Evolutionary conservation across 1,140 invertebrate species (phyloP).

Genomic region (Drosophila sechellia): DNA sequence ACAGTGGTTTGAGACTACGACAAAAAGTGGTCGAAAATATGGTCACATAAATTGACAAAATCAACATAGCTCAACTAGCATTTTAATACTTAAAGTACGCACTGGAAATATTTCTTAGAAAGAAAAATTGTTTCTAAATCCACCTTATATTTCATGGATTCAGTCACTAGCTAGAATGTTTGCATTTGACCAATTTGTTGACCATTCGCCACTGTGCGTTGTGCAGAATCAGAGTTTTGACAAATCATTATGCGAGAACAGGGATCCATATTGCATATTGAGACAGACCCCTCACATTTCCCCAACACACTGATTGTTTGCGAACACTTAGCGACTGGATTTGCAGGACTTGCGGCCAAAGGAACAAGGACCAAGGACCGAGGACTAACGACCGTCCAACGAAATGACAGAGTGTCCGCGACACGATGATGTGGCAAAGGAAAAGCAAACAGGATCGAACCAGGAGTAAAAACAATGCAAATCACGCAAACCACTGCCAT

Average conservation of each 20-base stretch:
- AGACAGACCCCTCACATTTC: conserved; percentile 7
- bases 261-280: conserved; percentile 33
- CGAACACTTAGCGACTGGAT: conserved; percentile 59
- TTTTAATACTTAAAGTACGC: too few species aligned
- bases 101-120: too few species aligned
- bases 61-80: too few species aligned
- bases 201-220: conserved; percentile 2
- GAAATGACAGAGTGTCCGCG: conserved; percentile 66
- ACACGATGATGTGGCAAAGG: conserved; percentile 23
- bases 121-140: too few species aligned
- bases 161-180: too few species aligned
- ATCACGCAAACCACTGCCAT: conserved; percentile 68
- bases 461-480: conserved; percentile 44
- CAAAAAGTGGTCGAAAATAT: background rate
- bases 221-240: conserved; percentile 32
- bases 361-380: background rate
- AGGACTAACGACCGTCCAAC: background rate
- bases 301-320: conserved; percentile 39
- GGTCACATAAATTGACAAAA: too few species aligned
- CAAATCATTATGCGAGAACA: conserved; percentile 55
- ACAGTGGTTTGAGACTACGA: background rate
- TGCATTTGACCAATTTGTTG: background rate
- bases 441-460: conserved; percentile 33
- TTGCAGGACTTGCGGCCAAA: background rate
- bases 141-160: too few species aligned